phyloP scores from a whole-genome alignment of 2,797 vertebrate genomes.

The Denticeps clupeoides region DNA sequence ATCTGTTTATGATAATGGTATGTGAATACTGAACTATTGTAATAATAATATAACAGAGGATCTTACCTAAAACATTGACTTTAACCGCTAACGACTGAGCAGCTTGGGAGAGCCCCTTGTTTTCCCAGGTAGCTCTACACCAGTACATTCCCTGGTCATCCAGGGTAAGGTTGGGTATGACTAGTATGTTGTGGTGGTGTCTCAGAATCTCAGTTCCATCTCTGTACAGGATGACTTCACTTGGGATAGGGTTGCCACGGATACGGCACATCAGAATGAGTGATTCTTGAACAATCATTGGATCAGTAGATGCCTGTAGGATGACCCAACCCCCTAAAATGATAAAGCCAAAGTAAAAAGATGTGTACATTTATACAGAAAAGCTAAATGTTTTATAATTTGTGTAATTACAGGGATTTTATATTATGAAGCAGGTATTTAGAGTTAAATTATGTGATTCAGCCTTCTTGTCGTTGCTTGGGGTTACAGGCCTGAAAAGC shows the following conservation, averaged over 20 bases:
- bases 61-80: conserved; percentile 23
- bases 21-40: conserved; percentile 22
- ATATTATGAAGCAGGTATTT: too few species aligned
- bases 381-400: background rate
- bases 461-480: too few species aligned
- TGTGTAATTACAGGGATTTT: too few species aligned
- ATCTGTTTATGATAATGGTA: too few species aligned
- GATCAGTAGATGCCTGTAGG: conserved; percentile 25
- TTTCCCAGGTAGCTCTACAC: conserved; percentile 49
- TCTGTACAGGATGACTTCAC: conserved; percentile 45
- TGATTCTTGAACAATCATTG: conserved; percentile 28
- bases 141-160: conserved; percentile 43
- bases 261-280: conserved; percentile 37
- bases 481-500: too few species aligned
- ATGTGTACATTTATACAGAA: background rate
- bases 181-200: conserved; percentile 6
- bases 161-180: conserved; percentile 27
- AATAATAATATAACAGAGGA: conserved; percentile 18
- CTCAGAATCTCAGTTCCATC: conserved; percentile 34
- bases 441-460: too few species aligned
- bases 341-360: background rate
- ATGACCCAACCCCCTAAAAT: conserved; percentile 48
- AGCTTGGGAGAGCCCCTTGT: background rate
- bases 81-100: conserved; percentile 21
- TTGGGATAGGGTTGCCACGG: conserved; percentile 13